Percentiles rank a stretch among this genome's conserved stretches.
phyloP scores from a whole-genome alignment of 2,888 invertebrate genomes.

The Caenorhabditis wallacei region DNA sequence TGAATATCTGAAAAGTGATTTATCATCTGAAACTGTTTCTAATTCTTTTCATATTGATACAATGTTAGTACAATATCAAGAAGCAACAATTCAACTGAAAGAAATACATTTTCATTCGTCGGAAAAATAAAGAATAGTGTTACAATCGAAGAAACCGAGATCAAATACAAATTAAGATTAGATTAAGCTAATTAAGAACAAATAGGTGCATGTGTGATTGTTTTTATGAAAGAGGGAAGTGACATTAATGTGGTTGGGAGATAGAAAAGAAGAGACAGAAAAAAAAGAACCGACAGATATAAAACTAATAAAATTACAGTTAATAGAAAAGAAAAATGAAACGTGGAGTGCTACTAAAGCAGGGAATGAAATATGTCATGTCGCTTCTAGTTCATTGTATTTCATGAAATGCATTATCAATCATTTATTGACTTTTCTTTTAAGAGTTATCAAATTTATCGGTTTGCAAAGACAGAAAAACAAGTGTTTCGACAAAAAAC shows the following conservation, averaged over 20 bases:
- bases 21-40: conserved; percentile 4
- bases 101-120: conserved; percentile 53
- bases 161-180: conserved; percentile 59
- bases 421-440: conserved; percentile 56
- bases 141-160: conserved; percentile 62
- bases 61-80: conserved; percentile 54
- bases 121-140: conserved; percentile 46
- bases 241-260: conserved; percentile 19
- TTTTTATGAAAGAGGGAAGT: not conserved
- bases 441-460: conserved; percentile 12
- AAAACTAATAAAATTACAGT: conserved; percentile 50
- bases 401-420: conserved; percentile 49
- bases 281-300: conserved; percentile 37
- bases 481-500: conserved; percentile 39
- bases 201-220: conserved; percentile 19
- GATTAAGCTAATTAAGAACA: conserved; percentile 16
- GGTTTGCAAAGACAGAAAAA: conserved; percentile 30
- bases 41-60: not conserved
- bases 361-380: conserved; percentile 32
- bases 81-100: conserved; percentile 38
- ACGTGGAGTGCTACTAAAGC: conserved; percentile 44
- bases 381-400: conserved; percentile 66
- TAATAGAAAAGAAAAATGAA: conserved; percentile 43
- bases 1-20: conserved; percentile 56
- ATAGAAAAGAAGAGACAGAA: conserved; percentile 37